Evolutionary conservation across 1,140 invertebrate genomes (phyloP), one percentile per base, ranked within the genome.

Genomic region (Oppia nitens): DNA sequence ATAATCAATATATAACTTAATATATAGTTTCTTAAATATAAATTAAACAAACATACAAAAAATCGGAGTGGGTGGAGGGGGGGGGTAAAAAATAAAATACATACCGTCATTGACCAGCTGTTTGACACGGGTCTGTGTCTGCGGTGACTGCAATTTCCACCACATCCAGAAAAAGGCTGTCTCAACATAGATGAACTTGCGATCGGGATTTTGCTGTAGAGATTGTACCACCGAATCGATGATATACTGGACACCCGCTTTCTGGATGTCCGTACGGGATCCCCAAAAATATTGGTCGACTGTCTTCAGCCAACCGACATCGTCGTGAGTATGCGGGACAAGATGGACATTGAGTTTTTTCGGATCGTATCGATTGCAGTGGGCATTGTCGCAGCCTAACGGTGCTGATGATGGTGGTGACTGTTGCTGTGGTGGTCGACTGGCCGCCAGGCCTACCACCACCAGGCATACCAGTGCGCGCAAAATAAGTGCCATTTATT

Each of bases 91-190:
- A 71, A 62, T 84, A n/a, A n/a, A n/a, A n/a, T n/a, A n/a, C n/a
- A n/a, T 80, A 3, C 88, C 90, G 61, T 63, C 57, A 57, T 69
- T 61, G 40, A 74, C 64, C 9, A 71, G 58, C 47, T 66, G 63
- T 56, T 65, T 67, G 9, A 79, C 72, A 23, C 65, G 49, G 20
- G 78, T 66, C 51, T 78, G 73, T 1, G 75, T 74, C 2, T 69
- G 66, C 1, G 83, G 79, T 17, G 74, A 66, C 67, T 93, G 88
- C n/a, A 83, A 74, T 14, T 74, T 66, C 83, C 87, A 95, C 94
- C 94, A 98, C 67, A 84, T 81, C 75, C 82, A 86, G 64, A 98
- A 87, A 74, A 87, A 98, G 0, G 87, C 85, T 0, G 87, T 76
- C 67, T 84, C 82, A 40, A 81, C 81, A 65, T 80, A 81, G 26